These are phyloP conservation scores for Notothenia rossii DNA, from an alignment of 2,113 vertebrate genomes.

Conservation along the genomic window DNA sequence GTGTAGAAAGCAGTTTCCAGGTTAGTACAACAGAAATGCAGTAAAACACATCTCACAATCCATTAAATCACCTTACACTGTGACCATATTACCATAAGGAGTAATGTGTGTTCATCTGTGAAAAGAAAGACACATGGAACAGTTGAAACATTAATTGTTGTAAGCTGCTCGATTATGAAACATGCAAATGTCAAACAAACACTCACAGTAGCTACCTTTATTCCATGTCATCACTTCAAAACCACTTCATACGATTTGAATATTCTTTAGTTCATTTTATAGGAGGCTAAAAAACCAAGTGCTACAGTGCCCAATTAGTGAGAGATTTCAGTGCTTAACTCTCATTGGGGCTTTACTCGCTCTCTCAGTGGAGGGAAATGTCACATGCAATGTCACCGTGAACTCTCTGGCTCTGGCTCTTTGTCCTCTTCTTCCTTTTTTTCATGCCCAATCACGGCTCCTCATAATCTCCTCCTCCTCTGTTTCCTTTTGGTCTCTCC, in stretches of 20 bases:
- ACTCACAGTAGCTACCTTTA: too few species aligned
- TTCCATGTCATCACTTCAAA: not conserved
- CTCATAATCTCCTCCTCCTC: not conserved
- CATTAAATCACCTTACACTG: not conserved
- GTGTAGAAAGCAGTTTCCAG: conserved; percentile 82
- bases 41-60: not conserved
- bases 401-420: conserved; percentile 10
- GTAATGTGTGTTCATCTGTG: not conserved
- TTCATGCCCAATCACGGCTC: not conserved
- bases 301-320: conserved; percentile 57
- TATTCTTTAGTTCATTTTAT: conserved; percentile 33
- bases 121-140: not conserved
- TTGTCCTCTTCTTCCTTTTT: conserved; percentile 15
- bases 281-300: conserved; percentile 14
- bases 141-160: not conserved
- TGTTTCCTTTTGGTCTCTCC: not conserved
- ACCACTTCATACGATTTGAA: conserved; percentile 20
- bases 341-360: conserved; percentile 55
- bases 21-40: conserved; percentile 67
- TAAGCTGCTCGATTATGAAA: not conserved
- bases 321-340: conserved; percentile 64
- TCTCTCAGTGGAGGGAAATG: conserved; percentile 55
- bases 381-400: conserved; percentile 63
- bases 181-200: not conserved
- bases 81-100: not conserved